Evolutionary conservation across 2,888 invertebrate species (phyloP).

Genomic region (Cerastoderma edule): DNA sequence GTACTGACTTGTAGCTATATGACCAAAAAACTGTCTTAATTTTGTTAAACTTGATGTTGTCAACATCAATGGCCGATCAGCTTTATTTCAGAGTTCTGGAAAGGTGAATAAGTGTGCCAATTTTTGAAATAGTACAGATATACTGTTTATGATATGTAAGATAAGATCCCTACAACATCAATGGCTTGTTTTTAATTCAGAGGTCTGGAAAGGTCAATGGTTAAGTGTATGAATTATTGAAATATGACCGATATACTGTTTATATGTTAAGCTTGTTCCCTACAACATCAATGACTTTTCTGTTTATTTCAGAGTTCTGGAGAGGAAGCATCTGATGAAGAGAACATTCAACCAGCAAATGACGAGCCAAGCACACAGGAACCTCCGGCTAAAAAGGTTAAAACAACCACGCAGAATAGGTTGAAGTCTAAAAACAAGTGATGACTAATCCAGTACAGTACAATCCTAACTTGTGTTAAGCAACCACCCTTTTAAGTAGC

Average conservation of each 20-base stretch:
- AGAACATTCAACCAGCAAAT: neutral
- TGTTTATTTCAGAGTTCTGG: conserved; percentile 1
- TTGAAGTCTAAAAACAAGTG: conserved; percentile 7
- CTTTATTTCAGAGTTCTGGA: too few species aligned
- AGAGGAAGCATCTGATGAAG: conserved; percentile 1
- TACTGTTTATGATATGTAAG: neutral
- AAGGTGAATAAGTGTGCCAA: too few species aligned
- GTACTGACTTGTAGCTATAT: too few species aligned
- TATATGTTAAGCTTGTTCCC: neutral
- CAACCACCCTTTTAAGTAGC: neutral
- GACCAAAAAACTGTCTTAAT: too few species aligned
- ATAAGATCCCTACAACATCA: neutral
- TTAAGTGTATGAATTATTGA: neutral
- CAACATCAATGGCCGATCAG: too few species aligned
- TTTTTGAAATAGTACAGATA: neutral
- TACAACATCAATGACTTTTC: too few species aligned
- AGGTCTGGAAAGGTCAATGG: neutral
- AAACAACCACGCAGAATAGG: conserved; percentile 3
- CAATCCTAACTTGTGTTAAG: neutral
- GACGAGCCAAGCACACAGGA: neutral
- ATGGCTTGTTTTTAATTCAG: too few species aligned
- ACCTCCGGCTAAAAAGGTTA: conserved; percentile 12
- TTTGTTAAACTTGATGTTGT: too few species aligned
- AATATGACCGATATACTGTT: neutral
- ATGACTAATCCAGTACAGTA: neutral